Evolutionary conservation across 2,888 invertebrate species (phyloP).

Genomic region (Synanthedon vespiformis): DNA sequence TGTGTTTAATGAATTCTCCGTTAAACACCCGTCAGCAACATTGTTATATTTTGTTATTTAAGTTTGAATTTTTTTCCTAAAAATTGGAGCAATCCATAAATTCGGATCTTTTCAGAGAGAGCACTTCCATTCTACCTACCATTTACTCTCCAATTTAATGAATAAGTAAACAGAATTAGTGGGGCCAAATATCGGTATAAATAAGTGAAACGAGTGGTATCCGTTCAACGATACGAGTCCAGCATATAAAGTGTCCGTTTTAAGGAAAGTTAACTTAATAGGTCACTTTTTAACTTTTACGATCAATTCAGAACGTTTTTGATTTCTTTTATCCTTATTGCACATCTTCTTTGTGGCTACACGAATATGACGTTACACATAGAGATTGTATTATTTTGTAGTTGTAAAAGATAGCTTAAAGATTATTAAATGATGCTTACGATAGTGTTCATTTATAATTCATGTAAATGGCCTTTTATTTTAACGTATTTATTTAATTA

Average conservation of each 20-base stretch:
- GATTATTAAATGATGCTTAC: too few species aligned
- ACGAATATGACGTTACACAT: too few species aligned
- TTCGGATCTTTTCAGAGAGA: conserved; percentile 31
- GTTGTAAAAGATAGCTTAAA: too few species aligned
- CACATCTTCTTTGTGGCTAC: neutral
- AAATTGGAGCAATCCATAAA: too few species aligned
- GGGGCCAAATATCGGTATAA: conserved; percentile 59
- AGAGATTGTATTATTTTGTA: too few species aligned
- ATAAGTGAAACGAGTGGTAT: conserved; percentile 51
- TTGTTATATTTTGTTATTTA: too few species aligned
- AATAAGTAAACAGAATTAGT: conserved; percentile 68
- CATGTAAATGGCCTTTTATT: too few species aligned
- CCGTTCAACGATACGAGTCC: conserved; percentile 43
- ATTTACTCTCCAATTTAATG: conserved; percentile 60
- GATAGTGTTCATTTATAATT: too few species aligned
- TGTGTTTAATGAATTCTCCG: too few species aligned
- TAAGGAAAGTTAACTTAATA: conserved; percentile 36
- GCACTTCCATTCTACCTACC: conserved; percentile 36
- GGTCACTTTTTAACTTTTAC: conserved; percentile 26
- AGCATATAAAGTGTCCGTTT: conserved; percentile 55
- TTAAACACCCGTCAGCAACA: too few species aligned
- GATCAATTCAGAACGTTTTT: conserved; percentile 26
- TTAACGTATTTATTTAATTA: too few species aligned
- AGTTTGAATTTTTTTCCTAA: too few species aligned
- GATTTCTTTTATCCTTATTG: conserved; percentile 12